Evolutionary conservation across 2,888 invertebrate genomes (phyloP), one percentile per base, ranked within the genome.

Genomic region (Epistrophe grossulariae): DNA sequence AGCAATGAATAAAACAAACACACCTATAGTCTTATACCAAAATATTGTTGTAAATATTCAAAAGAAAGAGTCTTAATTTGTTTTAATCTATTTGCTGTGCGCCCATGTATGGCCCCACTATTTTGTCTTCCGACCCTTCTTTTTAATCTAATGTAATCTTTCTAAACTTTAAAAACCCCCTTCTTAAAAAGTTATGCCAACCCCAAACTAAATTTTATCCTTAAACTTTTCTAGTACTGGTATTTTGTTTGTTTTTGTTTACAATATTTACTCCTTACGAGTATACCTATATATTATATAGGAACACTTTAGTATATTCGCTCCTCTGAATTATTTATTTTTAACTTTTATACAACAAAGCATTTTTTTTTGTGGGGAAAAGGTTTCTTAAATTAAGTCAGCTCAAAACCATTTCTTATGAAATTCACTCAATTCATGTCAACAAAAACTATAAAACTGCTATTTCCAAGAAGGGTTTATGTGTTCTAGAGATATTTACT

Each of bases 401-500:
- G 7, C 1, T 7, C 10, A 28, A 48, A 48, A 2, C 45, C 0
- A 64, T 19, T 64, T 64, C 45, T 17, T 45, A 55, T 31, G 5
- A 31, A 48, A 66, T 17, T 62, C 43, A 43, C 43, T 62, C 43
- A 62, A 28, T n/a, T 66, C 48, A 48, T 66, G 64, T 66, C 64
- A 66, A 64, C 48, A 66, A 66, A n/a, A 66, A 66, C 64, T 66
- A 48, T 66, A 66, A 66, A 66, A 66, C 45, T 17, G 31, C 48
- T 66, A 66, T 66, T 31, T n/a, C 7, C 24, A 31, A 31, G 31
- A 48, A 48, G 48, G 48, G 57, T 13, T 52, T 52, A 50, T 50
- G 3, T 50, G 6, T 38, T 35, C 8, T 45, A n/a, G 1, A 45
- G 7, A 45, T 2, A 24, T 24, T 1, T 15, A 55, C 4, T 8